These are phyloP conservation scores for Caradrina clavipalpis DNA, from an alignment of 2,888 invertebrate species.

Conservation along the genomic window DNA sequence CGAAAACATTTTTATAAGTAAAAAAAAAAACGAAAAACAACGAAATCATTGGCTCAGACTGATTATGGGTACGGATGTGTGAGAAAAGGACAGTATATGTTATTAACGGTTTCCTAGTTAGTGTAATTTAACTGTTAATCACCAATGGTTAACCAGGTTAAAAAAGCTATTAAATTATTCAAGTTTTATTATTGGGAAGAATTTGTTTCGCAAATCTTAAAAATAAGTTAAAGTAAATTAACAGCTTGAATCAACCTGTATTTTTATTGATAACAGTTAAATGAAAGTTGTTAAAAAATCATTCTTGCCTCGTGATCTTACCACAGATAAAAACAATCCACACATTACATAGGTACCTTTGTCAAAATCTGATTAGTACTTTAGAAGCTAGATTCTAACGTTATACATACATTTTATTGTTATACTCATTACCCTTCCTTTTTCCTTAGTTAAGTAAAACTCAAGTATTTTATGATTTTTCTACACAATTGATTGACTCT, in stretches of 20 bases:
- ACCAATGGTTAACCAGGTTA: too few relatives aligned
- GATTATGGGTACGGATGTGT: constrained; percentile 40
- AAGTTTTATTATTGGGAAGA: too few relatives aligned
- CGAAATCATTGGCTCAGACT: constrained; percentile 77
- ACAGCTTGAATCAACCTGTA: too few relatives aligned
- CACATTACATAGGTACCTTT: not conserved
- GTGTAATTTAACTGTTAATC: too few relatives aligned
- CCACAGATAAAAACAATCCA: not conserved
- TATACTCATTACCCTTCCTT: not conserved
- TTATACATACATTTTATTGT: not conserved
- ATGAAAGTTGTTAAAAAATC: not conserved
- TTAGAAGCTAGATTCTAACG: not conserved
- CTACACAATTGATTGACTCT: not conserved
- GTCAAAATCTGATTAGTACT: not conserved
- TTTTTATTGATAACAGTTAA: too few relatives aligned
- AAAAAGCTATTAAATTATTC: too few relatives aligned
- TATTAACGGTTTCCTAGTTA: too few relatives aligned
- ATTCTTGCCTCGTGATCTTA: not conserved
- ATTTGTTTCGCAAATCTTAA: too few relatives aligned
- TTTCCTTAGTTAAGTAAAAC: not conserved
- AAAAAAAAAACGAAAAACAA: constrained; percentile 77
- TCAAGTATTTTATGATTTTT: not conserved
- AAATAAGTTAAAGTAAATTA: too few relatives aligned
- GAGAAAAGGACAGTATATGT: constrained; percentile 2
- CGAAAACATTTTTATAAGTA: constrained; percentile 62